A percentile compares a stretch with the other conserved stretches of the same genome.
These are phyloP conservation scores for Rotaria macrura DNA, from an alignment of 2,888 invertebrate genomes.

Conservation along the genomic window DNA sequence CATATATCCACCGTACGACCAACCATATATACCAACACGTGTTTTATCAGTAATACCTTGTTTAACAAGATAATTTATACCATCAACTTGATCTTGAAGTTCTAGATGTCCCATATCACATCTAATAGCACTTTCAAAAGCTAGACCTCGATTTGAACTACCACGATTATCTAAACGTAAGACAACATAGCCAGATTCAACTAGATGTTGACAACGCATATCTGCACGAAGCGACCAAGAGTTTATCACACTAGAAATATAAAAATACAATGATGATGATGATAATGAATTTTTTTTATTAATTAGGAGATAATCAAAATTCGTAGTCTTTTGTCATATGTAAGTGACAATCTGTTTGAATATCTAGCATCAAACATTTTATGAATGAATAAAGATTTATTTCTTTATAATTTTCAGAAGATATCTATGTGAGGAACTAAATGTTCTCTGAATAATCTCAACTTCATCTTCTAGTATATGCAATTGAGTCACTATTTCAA, in stretches of 20 bases:
- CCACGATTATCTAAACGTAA: constrained; percentile 88
- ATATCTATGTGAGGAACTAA: too few species aligned
- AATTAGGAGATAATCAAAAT: too few species aligned
- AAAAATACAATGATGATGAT: too few species aligned
- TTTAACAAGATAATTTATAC: constrained; percentile 71
- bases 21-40: constrained; percentile 87
- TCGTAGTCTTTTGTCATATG: too few species aligned
- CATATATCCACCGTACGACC: constrained; percentile 97
- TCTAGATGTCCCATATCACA: constrained; percentile 86
- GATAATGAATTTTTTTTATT: too few species aligned
- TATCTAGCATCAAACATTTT: too few species aligned
- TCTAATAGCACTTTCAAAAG: constrained; percentile 79
- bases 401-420: too few species aligned
- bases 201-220: constrained; percentile 80
- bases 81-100: constrained; percentile 85
- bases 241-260: neutral
- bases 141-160: constrained; percentile 77
- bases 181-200: constrained; percentile 87
- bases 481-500: too few species aligned
- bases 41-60: constrained; percentile 59
- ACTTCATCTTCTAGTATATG: too few species aligned
- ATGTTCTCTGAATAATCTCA: too few species aligned
- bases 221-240: neutral
- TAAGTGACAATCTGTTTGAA: too few species aligned
- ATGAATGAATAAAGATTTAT: too few species aligned